phyloP scores from a whole-genome alignment of 2,113 vertebrate species.

The Rutilus rutilus region DNA sequence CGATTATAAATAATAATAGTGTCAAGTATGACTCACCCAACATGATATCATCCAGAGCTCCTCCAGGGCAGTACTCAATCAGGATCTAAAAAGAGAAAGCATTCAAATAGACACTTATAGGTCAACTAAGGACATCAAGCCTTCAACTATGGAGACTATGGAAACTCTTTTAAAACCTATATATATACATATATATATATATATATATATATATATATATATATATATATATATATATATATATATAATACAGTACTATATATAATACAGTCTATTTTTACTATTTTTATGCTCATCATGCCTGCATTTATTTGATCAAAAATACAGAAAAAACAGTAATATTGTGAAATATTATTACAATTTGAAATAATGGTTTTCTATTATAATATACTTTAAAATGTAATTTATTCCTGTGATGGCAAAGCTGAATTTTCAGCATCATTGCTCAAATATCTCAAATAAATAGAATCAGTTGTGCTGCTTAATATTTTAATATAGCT shows the following conservation, averaged over 20 bases:
- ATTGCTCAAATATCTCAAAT: background rate
- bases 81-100: slow-evolving; percentile 67
- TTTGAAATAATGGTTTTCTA: no score
- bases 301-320: no score
- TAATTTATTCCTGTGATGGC: no score
- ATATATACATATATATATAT: no score
- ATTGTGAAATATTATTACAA: no score
- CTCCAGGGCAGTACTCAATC: slow-evolving; percentile 77
- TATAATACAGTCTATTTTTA: no score
- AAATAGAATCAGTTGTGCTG: background rate
- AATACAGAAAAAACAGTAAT: no score
- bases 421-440: background rate
- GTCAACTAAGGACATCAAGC: background rate
- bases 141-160: background rate
- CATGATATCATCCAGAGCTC: slow-evolving; percentile 74
- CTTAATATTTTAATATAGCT: background rate
- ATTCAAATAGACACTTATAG: background rate
- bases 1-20: background rate
- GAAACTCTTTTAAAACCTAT: no score
- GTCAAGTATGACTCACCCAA: slow-evolving; percentile 67
- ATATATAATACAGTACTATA: background rate
- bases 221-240: no score
- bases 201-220: no score
- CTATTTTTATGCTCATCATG: no score
- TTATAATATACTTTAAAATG: no score